Conservation (phyloP, 2,888 invertebrate species). For the Hipparchia semele region DNA sequence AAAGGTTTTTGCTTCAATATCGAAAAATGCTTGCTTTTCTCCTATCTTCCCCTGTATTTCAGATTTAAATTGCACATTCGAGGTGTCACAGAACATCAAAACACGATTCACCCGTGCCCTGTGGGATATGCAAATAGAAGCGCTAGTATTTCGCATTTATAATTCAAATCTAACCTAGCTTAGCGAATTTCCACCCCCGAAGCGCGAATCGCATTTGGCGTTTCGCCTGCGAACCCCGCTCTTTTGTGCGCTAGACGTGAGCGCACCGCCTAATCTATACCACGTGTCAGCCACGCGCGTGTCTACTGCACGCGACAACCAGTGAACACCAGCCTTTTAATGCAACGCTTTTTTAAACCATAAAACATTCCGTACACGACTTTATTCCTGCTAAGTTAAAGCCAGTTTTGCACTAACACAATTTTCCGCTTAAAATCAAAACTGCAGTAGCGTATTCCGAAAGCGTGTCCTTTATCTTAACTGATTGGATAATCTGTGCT, state of each 20-base stretch:
- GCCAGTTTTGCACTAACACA: constrained; percentile 52
- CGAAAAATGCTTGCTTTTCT: no score
- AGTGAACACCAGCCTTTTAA: constrained; percentile 53
- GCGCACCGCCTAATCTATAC: constrained; percentile 74
- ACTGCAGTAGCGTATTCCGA: constrained; percentile 49
- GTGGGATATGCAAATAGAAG: constrained; percentile 82
- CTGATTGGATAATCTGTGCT: constrained; percentile 83
- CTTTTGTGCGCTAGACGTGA: constrained; percentile 77
- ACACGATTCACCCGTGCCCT: constrained; percentile 44
- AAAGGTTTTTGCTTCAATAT: no score
- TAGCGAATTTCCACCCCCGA: constrained; percentile 75
- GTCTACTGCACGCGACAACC: constrained; percentile 75
- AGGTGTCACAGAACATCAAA: constrained; percentile 39
- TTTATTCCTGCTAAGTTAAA: constrained; percentile 49
- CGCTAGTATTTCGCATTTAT: constrained; percentile 72
- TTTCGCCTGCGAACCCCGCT: constrained; percentile 66
- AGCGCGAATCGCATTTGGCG: constrained; percentile 64
- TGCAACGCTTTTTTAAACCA: constrained; percentile 47
- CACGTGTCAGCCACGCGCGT: constrained; percentile 76
- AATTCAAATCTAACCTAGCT: constrained; percentile 80
- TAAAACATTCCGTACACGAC: constrained; percentile 46
- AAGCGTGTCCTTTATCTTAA: constrained; percentile 82
- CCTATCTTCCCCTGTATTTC: no score
- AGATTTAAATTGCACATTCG: constrained; percentile 4
- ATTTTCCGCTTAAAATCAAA: constrained; percentile 55